Base-by-base conservation (phyloP, 1,140 invertebrate species). In the Drosophila triauraria region DNA sequence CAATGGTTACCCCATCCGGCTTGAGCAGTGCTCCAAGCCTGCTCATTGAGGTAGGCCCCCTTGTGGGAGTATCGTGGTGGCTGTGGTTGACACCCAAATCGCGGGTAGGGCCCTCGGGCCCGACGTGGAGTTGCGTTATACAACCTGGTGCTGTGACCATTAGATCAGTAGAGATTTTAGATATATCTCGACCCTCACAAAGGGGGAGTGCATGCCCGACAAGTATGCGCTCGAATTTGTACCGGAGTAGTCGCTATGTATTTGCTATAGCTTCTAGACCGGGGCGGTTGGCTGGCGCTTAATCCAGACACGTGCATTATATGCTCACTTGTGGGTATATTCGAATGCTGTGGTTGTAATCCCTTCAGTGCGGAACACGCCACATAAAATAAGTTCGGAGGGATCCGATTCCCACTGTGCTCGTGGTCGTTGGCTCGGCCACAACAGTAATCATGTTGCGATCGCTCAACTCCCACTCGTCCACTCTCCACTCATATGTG, bases 21-120 rank as follows among this genome's bases (percentile, higher is more conserved):
- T 20, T 43, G 10, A 23, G 3, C 15, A 27, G 25, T 32, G 2
- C 1, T 32, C 20, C 17, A 48, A 35, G 44, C 1, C 13, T 35
- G 25, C 27, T 23, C 61, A 63, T 46, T 63, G 42, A 35, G 50
- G 61, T 56, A 0, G 25, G 23, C 50, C 40, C 17, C 40, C 61
- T 64, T 9, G 61, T 54, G 61, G 61, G 38, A 54, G 40, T 23
- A 46, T 63, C 50, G 23, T 32, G 61, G 61, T 64, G 27, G 50
- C 20, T 56, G 61, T 64, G 50, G 50, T 54, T 63, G 43, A 62
- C 13, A 30, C 48, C 35, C 20, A 20, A 20, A 20, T 20, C 20
- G 20, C 20, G 20, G 20, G 20, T 20, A 20, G 20, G 20, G 20
- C 20, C 20, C 20, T 20, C 20, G 20, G 20, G 20, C 20, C 20